A percentile compares a stretch with the other conserved stretches of the same genome.
Evolutionary conservation across 2,113 vertebrate genomes (phyloP).

Genomic region (Ondatra zibethicus): DNA sequence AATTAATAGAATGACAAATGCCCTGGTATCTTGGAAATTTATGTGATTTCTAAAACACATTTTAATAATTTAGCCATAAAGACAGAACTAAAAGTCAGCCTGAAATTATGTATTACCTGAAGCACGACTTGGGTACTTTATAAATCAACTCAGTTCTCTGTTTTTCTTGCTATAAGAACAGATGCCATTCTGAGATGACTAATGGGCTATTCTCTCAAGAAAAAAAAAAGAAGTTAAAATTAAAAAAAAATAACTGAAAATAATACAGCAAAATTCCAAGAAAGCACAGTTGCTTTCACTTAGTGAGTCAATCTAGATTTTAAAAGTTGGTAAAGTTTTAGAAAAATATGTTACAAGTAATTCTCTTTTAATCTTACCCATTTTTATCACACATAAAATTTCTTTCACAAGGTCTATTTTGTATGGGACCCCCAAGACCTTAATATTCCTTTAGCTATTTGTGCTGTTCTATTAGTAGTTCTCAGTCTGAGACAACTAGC

Average conservation of each 20-base stretch:
- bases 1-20: neutral
- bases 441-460: neutral
- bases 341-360: neutral
- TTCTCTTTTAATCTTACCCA: neutral
- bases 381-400: neutral
- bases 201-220: neutral
- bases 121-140: neutral
- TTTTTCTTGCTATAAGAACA: neutral
- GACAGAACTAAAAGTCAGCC: neutral
- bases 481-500: neutral
- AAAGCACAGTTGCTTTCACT: neutral
- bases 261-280: neutral
- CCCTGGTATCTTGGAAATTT: neutral
- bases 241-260: neutral
- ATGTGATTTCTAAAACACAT: neutral
- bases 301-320: neutral
- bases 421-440: neutral
- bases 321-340: neutral
- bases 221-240: neutral
- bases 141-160: neutral
- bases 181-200: neutral
- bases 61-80: neutral
- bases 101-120: neutral
- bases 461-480: neutral
- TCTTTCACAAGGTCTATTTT: neutral